These are phyloP conservation scores for Heliconius aoede DNA, from an alignment of 2,888 invertebrate genomes.

Conservation along the genomic window DNA sequence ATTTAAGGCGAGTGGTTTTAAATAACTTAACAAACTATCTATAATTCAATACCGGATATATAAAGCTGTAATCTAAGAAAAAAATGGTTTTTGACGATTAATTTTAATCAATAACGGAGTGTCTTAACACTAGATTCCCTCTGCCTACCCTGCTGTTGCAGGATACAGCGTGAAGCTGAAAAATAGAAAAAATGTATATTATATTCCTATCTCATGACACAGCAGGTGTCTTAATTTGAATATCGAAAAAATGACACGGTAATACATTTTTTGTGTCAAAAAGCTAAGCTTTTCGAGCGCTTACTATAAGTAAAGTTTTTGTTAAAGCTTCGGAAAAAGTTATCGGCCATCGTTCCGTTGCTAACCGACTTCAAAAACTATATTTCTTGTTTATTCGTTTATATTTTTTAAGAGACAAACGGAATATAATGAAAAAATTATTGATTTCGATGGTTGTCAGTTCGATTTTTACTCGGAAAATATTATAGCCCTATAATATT, in stretches of 20 bases:
- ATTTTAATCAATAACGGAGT: no score
- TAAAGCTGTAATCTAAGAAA: neutral
- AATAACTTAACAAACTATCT: neutral
- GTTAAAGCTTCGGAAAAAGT: slow-evolving; percentile 19
- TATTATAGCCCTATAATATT: no score
- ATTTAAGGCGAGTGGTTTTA: neutral
- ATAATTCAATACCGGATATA: neutral
- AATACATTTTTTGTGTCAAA: slow-evolving; percentile 25
- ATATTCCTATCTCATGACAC: slow-evolving; percentile 24
- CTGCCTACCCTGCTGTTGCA: no score
- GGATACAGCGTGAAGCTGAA: no score
- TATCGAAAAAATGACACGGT: slow-evolving; percentile 38
- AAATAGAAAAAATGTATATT: neutral
- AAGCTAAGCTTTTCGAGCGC: slow-evolving; percentile 15
- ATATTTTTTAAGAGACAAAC: neutral
- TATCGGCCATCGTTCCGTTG: slow-evolving; percentile 17
- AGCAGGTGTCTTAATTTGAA: slow-evolving; percentile 46
- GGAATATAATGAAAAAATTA: no score
- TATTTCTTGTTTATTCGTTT: neutral
- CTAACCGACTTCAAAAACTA: neutral
- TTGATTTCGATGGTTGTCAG: neutral
- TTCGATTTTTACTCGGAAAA: neutral
- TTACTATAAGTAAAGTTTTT: slow-evolving; percentile 17
- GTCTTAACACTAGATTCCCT: no score
- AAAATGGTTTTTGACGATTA: neutral